Evolutionary conservation across 2,888 invertebrate species (phyloP).

Genomic region (Sarcophaga rosellei): DNA sequence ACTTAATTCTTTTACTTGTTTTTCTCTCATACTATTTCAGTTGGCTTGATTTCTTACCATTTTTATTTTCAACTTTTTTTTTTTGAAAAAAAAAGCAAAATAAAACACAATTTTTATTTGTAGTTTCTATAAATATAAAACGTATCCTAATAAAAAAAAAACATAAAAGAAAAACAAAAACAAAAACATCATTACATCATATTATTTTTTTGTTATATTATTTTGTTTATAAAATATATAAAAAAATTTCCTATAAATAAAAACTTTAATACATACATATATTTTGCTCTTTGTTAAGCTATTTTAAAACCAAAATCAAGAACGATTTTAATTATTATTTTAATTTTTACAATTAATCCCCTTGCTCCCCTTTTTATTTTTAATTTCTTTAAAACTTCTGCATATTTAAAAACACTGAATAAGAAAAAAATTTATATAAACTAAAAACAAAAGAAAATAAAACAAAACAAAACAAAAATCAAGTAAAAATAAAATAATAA

Average conservation of each 20-base stretch:
- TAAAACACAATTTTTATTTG: slow-evolving; percentile 5
- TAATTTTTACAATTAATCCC: slow-evolving; percentile 1
- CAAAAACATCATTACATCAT: background rate
- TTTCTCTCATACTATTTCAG: background rate
- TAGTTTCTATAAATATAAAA: slow-evolving; percentile 33
- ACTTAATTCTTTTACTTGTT: slow-evolving; percentile 29
- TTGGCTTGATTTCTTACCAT: slow-evolving; percentile 1
- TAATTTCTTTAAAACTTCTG: slow-evolving; percentile 16
- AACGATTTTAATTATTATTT: slow-evolving; percentile 29
- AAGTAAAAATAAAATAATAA: slow-evolving; percentile 25
- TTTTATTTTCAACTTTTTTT: slow-evolving; percentile 15
- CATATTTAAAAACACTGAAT: background rate
- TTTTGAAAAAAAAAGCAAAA: slow-evolving; percentile 20
- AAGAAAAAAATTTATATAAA: slow-evolving; percentile 29
- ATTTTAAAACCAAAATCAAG: slow-evolving; percentile 45
- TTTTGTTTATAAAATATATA: slow-evolving; percentile 1
- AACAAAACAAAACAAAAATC: slow-evolving; percentile 29
- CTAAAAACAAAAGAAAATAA: slow-evolving; percentile 17
- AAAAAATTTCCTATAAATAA: slow-evolving; percentile 14
- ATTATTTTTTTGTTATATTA: slow-evolving; percentile 34
- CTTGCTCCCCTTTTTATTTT: slow-evolving; percentile 16
- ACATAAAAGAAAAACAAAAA: slow-evolving; percentile 21
- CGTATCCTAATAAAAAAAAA: background rate
- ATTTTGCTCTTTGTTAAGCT: slow-evolving; percentile 25
- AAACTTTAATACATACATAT: slow-evolving; percentile 1